phyloP scores from a whole-genome alignment of 1,140 invertebrate genomes.

The Drosophila serrata region DNA sequence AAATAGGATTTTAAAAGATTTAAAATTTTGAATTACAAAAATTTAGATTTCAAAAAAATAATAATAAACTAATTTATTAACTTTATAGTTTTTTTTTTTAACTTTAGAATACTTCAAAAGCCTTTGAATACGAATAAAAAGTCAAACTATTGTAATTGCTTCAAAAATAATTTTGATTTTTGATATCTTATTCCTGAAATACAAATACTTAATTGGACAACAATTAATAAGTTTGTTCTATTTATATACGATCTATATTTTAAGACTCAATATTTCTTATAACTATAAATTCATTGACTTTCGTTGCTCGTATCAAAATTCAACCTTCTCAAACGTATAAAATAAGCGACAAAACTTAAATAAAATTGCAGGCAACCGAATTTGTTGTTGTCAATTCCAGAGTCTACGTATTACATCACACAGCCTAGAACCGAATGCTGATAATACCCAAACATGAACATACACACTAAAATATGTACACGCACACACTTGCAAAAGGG shows the following conservation, averaged over 20 bases:
- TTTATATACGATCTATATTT: too few relatives aligned
- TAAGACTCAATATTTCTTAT: neutral
- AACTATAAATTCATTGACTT: neutral
- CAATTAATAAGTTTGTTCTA: neutral
- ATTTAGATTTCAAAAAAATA: too few relatives aligned
- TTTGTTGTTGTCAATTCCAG: slow-evolving; percentile 47
- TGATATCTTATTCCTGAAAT: neutral
- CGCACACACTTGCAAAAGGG: slow-evolving; percentile 40
- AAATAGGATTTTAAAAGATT: neutral
- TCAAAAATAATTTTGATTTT: neutral
- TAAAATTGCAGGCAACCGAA: slow-evolving; percentile 25
- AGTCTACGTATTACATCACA: slow-evolving; percentile 67
- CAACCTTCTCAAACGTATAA: neutral
- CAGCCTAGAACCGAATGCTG: slow-evolving; percentile 52
- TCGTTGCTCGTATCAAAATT: neutral
- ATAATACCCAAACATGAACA: slow-evolving; percentile 46
- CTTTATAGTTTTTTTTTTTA: too few relatives aligned
- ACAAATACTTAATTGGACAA: neutral
- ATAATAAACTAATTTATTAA: too few relatives aligned
- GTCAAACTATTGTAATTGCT: neutral
- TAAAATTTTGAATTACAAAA: too few relatives aligned
- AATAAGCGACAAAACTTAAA: slow-evolving; percentile 16
- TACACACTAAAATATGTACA: slow-evolving; percentile 15
- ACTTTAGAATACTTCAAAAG: too few relatives aligned
- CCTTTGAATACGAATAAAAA: too few relatives aligned